These are phyloP conservation scores for Tetramorium parvispinum DNA, from an alignment of 1,140 invertebrate genomes.

Conservation along the genomic window DNA sequence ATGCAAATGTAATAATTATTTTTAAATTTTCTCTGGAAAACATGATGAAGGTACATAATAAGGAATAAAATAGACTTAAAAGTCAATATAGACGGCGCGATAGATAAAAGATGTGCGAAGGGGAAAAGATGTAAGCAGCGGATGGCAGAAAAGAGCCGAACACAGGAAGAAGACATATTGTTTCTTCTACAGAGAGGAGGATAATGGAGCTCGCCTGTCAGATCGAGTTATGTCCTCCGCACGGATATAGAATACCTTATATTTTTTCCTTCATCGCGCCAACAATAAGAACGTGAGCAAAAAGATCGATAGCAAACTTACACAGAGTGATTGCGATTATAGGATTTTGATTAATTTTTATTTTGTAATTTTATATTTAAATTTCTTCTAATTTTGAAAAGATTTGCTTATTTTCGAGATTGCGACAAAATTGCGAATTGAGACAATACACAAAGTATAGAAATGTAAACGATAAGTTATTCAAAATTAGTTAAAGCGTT, in stretches of 20 bases:
- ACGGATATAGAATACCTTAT: slow-evolving; percentile 66
- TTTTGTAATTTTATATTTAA: neutral
- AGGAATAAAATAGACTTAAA: slow-evolving; percentile 68
- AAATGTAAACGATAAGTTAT: neutral
- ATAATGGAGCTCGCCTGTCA: slow-evolving; percentile 79
- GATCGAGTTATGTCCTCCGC: slow-evolving; percentile 76
- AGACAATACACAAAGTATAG: neutral
- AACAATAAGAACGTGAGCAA: neutral
- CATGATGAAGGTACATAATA: slow-evolving; percentile 73
- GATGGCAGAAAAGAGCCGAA: slow-evolving; percentile 50
- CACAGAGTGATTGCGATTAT: neutral
- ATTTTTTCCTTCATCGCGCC: slow-evolving; percentile 20
- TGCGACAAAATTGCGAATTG: neutral
- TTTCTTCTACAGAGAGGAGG: slow-evolving; percentile 72
- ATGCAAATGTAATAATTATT: neutral
- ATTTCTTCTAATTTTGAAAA: neutral
- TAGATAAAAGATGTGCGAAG: slow-evolving; percentile 73
- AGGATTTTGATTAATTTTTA: neutral
- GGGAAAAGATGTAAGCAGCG: slow-evolving; percentile 47
- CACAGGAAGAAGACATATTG: slow-evolving; percentile 76
- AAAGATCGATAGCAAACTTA: slow-evolving; percentile 41
- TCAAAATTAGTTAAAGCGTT: neutral
- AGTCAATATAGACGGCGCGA: slow-evolving; percentile 75
- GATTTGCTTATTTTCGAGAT: neutral
- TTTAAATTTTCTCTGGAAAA: slow-evolving; percentile 1